These are phyloP conservation scores for Lordiphosa clarofinis DNA, from an alignment of 1,140 invertebrate species.

Conservation along the genomic window DNA sequence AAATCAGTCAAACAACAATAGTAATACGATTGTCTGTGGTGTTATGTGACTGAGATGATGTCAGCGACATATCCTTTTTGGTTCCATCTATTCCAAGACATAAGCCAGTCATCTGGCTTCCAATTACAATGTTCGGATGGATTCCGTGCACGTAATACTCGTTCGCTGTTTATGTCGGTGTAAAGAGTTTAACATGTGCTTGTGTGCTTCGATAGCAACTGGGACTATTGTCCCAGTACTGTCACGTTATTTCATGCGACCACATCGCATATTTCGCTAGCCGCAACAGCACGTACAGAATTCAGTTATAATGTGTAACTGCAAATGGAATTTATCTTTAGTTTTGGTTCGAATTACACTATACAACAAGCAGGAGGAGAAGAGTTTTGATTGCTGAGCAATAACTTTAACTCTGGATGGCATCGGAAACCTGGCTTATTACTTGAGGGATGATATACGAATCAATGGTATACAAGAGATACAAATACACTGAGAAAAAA, in stretches of 20 bases:
- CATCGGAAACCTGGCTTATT: too few relatives aligned
- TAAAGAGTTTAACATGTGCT: conserved; percentile 76
- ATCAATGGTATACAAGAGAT: too few relatives aligned
- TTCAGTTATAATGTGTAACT: conserved; percentile 48
- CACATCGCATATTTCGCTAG: conserved; percentile 41
- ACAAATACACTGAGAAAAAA: too few relatives aligned
- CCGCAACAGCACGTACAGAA: conserved; percentile 47
- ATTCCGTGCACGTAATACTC: conserved; percentile 67
- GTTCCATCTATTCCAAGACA: conserved; percentile 56
- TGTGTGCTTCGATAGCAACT: conserved; percentile 3
- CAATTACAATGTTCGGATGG: conserved; percentile 69
- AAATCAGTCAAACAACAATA: conserved; percentile 19
- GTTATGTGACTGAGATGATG: conserved; percentile 17
- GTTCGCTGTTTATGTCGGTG: conserved; percentile 70
- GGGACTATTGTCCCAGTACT: too few relatives aligned
- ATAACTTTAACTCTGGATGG: too few relatives aligned
- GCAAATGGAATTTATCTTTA: conserved; percentile 52
- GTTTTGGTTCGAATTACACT: not conserved
- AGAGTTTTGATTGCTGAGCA: conserved; percentile 5
- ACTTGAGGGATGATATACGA: too few relatives aligned
- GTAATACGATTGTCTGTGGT: conserved; percentile 33
- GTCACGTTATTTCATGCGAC: conserved; percentile 14
- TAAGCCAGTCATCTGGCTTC: conserved; percentile 46
- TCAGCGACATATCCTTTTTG: conserved; percentile 38
- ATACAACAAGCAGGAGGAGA: not conserved